Evolutionary conservation across 2,888 invertebrate genomes (phyloP).

Genomic region (Meganola albula): DNA sequence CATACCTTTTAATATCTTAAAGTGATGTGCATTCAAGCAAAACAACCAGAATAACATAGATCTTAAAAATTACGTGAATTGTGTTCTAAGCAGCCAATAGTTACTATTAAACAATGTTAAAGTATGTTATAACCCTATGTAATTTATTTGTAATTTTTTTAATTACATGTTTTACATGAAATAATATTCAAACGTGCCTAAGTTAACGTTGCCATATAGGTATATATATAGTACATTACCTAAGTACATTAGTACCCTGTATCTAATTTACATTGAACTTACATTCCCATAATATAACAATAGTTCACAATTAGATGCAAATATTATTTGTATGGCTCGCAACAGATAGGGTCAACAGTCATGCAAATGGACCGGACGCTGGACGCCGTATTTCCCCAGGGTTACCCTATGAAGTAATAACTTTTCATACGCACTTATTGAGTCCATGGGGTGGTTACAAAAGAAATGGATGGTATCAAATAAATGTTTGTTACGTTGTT

Average conservation of each 20-base stretch:
- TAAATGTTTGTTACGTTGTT: no score
- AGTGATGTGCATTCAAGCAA: no score
- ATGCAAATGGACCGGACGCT: conserved; percentile 53
- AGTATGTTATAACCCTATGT: no score
- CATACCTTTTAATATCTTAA: no score
- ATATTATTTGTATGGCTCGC: conserved; percentile 58
- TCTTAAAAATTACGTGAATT: no score
- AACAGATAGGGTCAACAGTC: conserved; percentile 56
- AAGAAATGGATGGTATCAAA: not conserved
- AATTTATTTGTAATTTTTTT: no score
- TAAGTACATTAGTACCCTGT: not conserved
- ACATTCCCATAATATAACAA: conserved; percentile 67
- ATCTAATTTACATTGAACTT: conserved; percentile 22
- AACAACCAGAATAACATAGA: no score
- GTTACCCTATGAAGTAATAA: conserved; percentile 52
- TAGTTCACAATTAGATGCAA: conserved; percentile 71
- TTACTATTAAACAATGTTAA: no score
- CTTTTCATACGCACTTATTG: conserved; percentile 29
- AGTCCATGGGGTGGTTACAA: conserved; percentile 20
- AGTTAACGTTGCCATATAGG: no score
- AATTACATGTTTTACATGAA: no score
- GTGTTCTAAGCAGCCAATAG: no score
- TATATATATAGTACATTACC: conserved; percentile 6
- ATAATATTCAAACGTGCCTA: no score
- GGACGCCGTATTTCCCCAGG: conserved; percentile 64